Base-by-base conservation (phyloP, 2,113 vertebrate genomes). In the Engraulis encrasicolus region DNA sequence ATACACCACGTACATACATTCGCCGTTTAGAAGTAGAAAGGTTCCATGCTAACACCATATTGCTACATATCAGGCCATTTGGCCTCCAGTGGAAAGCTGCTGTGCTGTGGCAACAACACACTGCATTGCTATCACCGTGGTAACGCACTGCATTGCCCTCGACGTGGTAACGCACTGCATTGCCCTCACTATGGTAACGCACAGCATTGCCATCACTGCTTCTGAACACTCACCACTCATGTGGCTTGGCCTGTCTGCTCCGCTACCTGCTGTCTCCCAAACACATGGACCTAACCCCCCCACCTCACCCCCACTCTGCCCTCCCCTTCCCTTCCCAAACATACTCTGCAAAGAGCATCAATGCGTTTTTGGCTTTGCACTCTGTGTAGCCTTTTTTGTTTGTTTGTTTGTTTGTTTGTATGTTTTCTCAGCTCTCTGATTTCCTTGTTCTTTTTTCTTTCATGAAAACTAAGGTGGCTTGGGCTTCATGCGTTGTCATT, bases 401-500 rank as follows among this genome's bases (percentile, higher is more conserved):
- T 78, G n/a, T 86, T 91, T 90, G 90, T 89, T 92, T 58, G 83
- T 79, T 86, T 89, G 88, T 89, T 92, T 58, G 83, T 79, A 86
- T 89, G 88, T 90, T 81, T 84, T 88, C 66, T 77, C 37, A 88
- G 52, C 86, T 79, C 90, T 78, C 52, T 37, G 27, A 17, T 83
- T 85, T 58, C 77, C 34, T 83, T 79, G 19, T 79, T 84, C 89
- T 88, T 81, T 87, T 92, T 87, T 90, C 34, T 74, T 91, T 54
- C 83, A 71, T 66, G 80, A 88, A 86, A 89, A 58, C 58, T 86
- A 89, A 93, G 88, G 79, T 92, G 92, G 87, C 96, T 95, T 95
- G 92, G 92, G 88, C 93, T 91, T 95, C 94, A 95, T 93, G 94
- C 94, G n/a, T 96, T 95, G 94, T 95, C 92, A 90, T 96, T 96